Conservation (phyloP, 2,113 vertebrate genomes). For the Pterocles orientalis region DNA sequence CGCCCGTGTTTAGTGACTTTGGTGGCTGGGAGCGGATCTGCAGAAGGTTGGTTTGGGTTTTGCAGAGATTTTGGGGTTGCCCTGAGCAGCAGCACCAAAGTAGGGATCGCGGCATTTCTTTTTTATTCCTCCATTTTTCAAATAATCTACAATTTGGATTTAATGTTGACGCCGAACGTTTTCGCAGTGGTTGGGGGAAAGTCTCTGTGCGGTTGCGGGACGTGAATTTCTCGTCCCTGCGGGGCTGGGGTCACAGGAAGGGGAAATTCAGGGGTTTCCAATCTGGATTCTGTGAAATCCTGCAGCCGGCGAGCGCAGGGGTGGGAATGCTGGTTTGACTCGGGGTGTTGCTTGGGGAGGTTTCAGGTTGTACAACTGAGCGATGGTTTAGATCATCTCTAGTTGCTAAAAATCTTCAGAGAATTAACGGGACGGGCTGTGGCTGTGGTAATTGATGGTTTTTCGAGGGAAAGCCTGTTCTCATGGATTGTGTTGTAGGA, state of each 20-base stretch:
- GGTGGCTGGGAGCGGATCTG: neutral
- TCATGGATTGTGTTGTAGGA: neutral
- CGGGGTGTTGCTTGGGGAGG: neutral
- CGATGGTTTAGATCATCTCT: neutral
- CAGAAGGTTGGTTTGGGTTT: neutral
- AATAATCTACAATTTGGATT: neutral
- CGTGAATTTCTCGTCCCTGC: neutral
- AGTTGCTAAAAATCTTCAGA: no score
- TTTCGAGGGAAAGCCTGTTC: neutral
- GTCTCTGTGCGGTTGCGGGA: no score
- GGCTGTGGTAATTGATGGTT: neutral
- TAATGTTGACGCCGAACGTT: neutral
- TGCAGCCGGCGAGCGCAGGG: accelerated
- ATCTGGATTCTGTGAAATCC: neutral
- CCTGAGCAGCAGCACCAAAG: neutral
- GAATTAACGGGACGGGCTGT: neutral
- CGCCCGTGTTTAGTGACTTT: accelerated
- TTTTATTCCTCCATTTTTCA: accelerated
- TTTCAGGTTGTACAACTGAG: neutral
- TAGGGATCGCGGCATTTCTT: neutral
- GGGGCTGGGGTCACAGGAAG: neutral
- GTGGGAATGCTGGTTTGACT: neutral
- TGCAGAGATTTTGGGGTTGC: neutral
- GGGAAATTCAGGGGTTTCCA: neutral
- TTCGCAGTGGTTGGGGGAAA: accelerated